Percentiles rank a stretch among this genome's conserved stretches.
phyloP scores from a whole-genome alignment of 2,797 vertebrate genomes.

The Kryptolebias ocellatus region DNA sequence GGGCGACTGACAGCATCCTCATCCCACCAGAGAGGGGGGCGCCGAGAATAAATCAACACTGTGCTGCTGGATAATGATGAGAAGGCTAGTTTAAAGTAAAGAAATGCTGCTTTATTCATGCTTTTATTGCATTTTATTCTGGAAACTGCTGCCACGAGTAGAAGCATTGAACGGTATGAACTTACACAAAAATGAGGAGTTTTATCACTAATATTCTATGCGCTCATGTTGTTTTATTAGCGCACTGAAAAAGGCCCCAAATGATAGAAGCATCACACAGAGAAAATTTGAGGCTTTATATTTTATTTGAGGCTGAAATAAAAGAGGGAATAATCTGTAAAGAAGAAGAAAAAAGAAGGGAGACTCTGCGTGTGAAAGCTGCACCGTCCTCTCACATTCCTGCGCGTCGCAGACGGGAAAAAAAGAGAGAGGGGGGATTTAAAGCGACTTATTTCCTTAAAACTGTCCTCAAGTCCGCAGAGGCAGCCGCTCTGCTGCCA shows the following conservation, averaged over 20 bases:
- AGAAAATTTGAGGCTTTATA: too few relatives aligned
- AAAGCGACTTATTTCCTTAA: conserved; percentile 78
- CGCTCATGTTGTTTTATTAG: too few relatives aligned
- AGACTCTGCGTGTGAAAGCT: conserved; percentile 24
- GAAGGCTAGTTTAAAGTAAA: conserved; percentile 18
- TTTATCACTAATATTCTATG: too few relatives aligned
- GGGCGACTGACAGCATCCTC: conserved; percentile 91
- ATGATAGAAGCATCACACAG: too few relatives aligned
- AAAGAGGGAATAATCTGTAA: neutral
- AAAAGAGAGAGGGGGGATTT: conserved; percentile 71
- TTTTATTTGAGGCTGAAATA: conserved; percentile 33
- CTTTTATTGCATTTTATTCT: conserved; percentile 24
- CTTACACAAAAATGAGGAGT: neutral
- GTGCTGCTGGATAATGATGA: conserved; percentile 36
- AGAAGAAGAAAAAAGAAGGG: conserved; percentile 46
- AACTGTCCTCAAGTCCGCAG: conserved; percentile 75
- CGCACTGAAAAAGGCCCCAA: too few relatives aligned
- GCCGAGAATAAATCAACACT: conserved; percentile 79
- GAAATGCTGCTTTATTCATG: conserved; percentile 10
- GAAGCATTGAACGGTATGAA: neutral
- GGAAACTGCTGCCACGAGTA: neutral
- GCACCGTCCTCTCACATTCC: conserved; percentile 72
- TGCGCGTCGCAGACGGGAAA: conserved; percentile 52
- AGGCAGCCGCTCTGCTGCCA: conserved; percentile 68
- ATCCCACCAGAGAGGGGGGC: conserved; percentile 80